Conservation (phyloP, 2,797 vertebrate genomes). For the Valencia hispanica region DNA sequence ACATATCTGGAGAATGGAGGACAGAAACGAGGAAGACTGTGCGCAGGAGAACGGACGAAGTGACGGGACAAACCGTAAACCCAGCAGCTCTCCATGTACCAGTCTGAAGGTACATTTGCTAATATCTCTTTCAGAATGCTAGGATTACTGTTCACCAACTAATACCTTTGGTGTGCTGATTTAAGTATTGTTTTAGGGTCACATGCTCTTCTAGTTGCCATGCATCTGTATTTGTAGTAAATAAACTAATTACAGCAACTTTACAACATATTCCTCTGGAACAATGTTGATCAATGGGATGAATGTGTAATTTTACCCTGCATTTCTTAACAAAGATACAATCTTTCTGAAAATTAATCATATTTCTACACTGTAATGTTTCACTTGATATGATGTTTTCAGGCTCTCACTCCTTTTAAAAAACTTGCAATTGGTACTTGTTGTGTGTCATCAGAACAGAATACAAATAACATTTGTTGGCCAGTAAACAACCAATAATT, state of each 20-base stretch:
- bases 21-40: conserved; percentile 48
- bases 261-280: conserved; percentile 17
- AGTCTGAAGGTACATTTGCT: conserved; percentile 69
- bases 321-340: not conserved
- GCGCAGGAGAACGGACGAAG: conserved; percentile 64
- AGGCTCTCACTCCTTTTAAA: not conserved
- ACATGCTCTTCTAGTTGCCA: conserved; percentile 32
- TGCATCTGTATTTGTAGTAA: conserved; percentile 7
- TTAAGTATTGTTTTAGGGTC: conserved; percentile 23
- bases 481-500: not conserved
- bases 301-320: not conserved
- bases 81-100: conserved; percentile 50
- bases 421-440: not conserved
- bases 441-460: not conserved
- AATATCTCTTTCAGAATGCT: conserved; percentile 12
- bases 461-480: conserved; percentile 6
- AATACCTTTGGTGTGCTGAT: conserved; percentile 4
- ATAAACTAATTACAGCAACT: conserved; percentile 39
- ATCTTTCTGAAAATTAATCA: not conserved
- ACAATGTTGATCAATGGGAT: not conserved
- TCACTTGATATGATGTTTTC: conserved; percentile 1
- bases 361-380: not conserved
- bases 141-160: conserved; percentile 1
- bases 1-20: conserved; percentile 68
- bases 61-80: conserved; percentile 32